A percentile compares a stretch with the other conserved stretches of the same genome.
phyloP scores from a whole-genome alignment of 2,113 vertebrate species.

The Salvelinus fontinalis region DNA sequence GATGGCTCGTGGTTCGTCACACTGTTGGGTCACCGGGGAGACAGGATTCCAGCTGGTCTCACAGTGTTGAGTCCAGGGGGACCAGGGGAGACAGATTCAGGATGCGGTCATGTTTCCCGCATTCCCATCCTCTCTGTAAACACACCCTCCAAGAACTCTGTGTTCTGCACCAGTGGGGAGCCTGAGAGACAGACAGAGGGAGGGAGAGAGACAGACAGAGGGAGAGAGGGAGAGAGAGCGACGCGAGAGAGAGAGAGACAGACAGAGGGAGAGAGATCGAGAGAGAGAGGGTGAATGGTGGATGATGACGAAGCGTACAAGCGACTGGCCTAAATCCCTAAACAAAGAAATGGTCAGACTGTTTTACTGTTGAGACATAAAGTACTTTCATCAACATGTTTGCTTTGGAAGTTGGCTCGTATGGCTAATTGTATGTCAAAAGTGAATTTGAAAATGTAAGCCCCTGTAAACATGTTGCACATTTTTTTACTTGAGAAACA shows the following conservation, averaged over 20 bases:
- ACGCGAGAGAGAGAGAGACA: not conserved
- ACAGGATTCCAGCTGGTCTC: not conserved
- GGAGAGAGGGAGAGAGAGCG: not conserved
- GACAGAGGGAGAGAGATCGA: not conserved
- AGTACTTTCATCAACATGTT: not conserved
- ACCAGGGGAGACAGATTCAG: slow-evolving; percentile 1
- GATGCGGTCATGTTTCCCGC: slow-evolving; percentile 14
- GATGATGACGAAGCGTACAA: not conserved
- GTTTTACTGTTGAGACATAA: not conserved
- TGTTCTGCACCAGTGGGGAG: not conserved
- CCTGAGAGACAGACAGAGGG: not conserved
- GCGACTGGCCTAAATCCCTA: not conserved
- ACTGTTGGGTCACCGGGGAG: not conserved
- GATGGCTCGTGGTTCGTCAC: not conserved
- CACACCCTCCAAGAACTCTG: not conserved
- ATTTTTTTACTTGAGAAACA: too few species aligned
- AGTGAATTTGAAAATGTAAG: too few species aligned
- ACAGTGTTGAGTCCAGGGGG: not conserved
- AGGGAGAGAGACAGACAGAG: not conserved
- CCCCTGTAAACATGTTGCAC: too few species aligned
- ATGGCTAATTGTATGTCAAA: too few species aligned
- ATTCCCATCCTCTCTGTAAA: slow-evolving; percentile 41
- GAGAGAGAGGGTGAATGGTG: not conserved
- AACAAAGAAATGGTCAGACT: not conserved
- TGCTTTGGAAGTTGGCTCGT: not conserved